Evolutionary conservation across 2,888 invertebrate genomes (phyloP).

Genomic region (Mystacides longicornis): DNA sequence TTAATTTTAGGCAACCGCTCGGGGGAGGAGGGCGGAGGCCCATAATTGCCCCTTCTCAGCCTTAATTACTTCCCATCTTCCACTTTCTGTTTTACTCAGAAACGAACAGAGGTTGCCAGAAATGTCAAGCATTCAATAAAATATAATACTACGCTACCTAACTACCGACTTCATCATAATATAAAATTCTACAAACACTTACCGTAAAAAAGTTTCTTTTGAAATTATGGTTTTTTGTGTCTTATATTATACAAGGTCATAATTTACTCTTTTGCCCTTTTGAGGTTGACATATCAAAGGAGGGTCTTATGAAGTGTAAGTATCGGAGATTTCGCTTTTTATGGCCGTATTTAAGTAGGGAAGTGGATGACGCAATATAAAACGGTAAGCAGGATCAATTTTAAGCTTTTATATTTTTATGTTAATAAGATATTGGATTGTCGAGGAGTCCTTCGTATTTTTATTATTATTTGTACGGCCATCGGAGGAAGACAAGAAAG

Average conservation of each 20-base stretch:
- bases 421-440: too few species aligned
- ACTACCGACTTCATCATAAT: neutral
- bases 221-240: neutral
- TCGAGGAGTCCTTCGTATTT: too few species aligned
- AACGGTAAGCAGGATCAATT: neutral
- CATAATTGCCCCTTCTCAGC: conserved; percentile 10
- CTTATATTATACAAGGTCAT: neutral
- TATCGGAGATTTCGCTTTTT: neutral
- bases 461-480: too few species aligned
- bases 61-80: conserved; percentile 1
- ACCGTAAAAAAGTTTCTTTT: neutral
- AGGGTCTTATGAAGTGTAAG: neutral
- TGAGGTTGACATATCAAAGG: neutral
- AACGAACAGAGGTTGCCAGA: neutral
- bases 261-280: neutral
- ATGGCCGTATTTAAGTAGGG: neutral
- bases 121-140: neutral
- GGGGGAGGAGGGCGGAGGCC: neutral
- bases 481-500: too few species aligned
- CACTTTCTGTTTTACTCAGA: neutral
- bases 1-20: conserved; percentile 8
- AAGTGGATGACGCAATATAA: too few species aligned
- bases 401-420: neutral
- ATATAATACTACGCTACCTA: neutral
- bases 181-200: neutral